Evolutionary conservation across 2,113 vertebrate genomes (phyloP).

Genomic region (Mola mola): DNA sequence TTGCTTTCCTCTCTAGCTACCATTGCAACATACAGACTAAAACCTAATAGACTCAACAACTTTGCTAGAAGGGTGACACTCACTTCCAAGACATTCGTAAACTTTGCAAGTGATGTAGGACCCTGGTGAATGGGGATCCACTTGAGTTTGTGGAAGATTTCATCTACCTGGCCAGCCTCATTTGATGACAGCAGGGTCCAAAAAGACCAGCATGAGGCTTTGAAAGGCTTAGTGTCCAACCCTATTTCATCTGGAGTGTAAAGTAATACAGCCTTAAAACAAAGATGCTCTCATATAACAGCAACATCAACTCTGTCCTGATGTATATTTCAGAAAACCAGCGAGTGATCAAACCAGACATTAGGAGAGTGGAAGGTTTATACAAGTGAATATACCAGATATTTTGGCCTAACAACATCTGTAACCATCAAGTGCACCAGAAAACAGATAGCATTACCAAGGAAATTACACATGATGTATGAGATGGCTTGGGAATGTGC

Average conservation of each 20-base stretch:
- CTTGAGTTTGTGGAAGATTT: neutral
- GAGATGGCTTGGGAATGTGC: neutral
- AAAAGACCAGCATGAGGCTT: neutral
- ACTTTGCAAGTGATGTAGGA: neutral
- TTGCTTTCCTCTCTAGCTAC: neutral
- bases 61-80: neutral
- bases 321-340: neutral
- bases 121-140: neutral
- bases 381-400: neutral
- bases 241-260: neutral
- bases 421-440: too few relatives aligned
- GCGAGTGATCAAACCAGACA: neutral
- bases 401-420: too few relatives aligned
- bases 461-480: too few relatives aligned
- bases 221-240: neutral
- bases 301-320: constrained; percentile 3
- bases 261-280: neutral
- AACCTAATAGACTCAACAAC: neutral
- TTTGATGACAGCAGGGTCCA: neutral
- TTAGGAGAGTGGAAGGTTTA: too few relatives aligned
- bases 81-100: neutral
- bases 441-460: too few relatives aligned
- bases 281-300: neutral
- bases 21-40: neutral
- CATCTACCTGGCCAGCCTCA: neutral